Conservation (phyloP, 2,113 vertebrate species). For the Melanotaenia duboulayi region DNA sequence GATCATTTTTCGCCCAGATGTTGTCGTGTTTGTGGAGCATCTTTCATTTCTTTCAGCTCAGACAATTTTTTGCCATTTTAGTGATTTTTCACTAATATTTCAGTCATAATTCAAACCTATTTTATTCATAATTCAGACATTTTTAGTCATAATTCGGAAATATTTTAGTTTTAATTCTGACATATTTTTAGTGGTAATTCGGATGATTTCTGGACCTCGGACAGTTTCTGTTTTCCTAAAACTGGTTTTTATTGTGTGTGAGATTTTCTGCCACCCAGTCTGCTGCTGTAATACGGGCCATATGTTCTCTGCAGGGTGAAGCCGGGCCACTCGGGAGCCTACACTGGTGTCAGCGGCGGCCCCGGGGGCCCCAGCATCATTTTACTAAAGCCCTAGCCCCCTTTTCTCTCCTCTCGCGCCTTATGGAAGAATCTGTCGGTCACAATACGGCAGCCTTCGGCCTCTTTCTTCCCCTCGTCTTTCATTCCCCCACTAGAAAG, state of each 20-base stretch:
- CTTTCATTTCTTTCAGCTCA: no score
- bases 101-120: no score
- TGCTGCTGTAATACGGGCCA: conserved; percentile 81
- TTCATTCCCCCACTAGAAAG: conserved; percentile 80
- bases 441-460: conserved; percentile 66
- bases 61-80: no score
- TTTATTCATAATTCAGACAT: no score
- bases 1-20: no score
- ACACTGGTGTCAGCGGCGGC: conserved; percentile 73
- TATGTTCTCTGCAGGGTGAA: conserved; percentile 86
- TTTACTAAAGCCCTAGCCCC: conserved; percentile 87
- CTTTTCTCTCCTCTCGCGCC: conserved; percentile 56
- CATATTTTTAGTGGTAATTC: no score
- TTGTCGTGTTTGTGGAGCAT: no score
- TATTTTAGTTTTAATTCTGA: no score
- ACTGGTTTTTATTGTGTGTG: no score
- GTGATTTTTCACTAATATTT: no score
- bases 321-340: conserved; percentile 56
- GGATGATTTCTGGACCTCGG: background rate
- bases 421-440: conserved; percentile 62
- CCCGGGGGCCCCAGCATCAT: conserved; percentile 69
- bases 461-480: conserved; percentile 88
- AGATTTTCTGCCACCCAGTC: conserved; percentile 52
- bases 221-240: background rate
- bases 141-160: no score